These are phyloP conservation scores for Threskiornis aethiopicus DNA, from an alignment of 2,797 vertebrate species.

Conservation along the genomic window DNA sequence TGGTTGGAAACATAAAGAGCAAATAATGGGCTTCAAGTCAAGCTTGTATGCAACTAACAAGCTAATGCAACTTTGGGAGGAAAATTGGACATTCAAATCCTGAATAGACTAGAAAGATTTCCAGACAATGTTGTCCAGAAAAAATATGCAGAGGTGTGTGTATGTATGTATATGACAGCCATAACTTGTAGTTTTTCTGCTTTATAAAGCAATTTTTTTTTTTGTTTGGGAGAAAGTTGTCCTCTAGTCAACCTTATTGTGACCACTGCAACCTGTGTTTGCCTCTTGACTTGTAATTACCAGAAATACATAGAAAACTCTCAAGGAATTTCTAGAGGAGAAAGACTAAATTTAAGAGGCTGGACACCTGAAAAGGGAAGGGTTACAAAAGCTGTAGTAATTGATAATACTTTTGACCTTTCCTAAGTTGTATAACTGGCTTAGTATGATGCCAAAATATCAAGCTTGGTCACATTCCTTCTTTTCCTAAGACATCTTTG, in stretches of 20 bases:
- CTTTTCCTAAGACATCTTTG: not conserved
- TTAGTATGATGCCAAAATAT: not conserved
- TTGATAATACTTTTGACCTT: not conserved
- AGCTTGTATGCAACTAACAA: not conserved
- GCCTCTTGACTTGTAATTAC: not conserved
- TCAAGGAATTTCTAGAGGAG: not conserved
- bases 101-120: slow-evolving; percentile 16
- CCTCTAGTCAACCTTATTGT: not conserved
- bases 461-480: not conserved
- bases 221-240: not conserved
- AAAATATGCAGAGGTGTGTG: not conserved
- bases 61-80: not conserved
- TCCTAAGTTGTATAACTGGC: not conserved
- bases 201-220: not conserved
- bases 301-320: not conserved
- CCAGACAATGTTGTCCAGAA: not conserved
- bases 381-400: not conserved
- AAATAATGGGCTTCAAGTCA: slow-evolving; percentile 58
- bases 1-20: slow-evolving; percentile 54
- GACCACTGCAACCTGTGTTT: not conserved
- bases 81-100: slow-evolving; percentile 34
- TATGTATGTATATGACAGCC: not conserved
- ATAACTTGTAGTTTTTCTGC: not conserved
- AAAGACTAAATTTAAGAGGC: not conserved
- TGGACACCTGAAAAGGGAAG: not conserved